Conservation (phyloP, 1,140 invertebrate genomes). For the Episyrphus balteatus region DNA sequence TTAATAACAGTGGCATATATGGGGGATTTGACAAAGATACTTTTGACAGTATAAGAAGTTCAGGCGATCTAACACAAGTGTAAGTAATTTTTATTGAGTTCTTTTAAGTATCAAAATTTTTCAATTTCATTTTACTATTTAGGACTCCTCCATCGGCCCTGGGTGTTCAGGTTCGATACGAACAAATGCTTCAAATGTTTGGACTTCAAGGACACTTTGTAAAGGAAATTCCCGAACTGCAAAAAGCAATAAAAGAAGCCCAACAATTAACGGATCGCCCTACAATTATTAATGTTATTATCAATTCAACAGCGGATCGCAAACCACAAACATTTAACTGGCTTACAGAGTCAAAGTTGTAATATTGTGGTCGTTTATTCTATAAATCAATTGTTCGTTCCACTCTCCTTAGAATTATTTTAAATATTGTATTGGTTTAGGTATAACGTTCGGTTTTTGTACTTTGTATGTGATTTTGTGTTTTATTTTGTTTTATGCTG, state of each 20-base stretch:
- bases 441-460: too few species aligned
- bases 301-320: constrained; percentile 74
- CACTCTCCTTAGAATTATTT: too few species aligned
- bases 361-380: constrained; percentile 19
- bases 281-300: constrained; percentile 83
- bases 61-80: constrained; percentile 53
- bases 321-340: constrained; percentile 84
- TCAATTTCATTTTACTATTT: constrained; percentile 18
- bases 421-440: too few species aligned
- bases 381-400: too few species aligned
- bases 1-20: constrained; percentile 96
- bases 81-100: constrained; percentile 34
- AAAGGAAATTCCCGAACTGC: constrained; percentile 61
- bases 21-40: constrained; percentile 69
- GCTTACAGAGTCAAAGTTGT: constrained; percentile 85
- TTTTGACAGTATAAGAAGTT: constrained; percentile 55
- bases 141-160: constrained; percentile 76
- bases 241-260: constrained; percentile 53
- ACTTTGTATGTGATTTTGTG: too few species aligned
- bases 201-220: constrained; percentile 70
- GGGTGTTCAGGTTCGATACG: constrained; percentile 68
- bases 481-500: too few species aligned
- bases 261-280: constrained; percentile 60
- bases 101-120: not conserved
- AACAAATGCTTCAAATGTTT: constrained; percentile 82